phyloP scores from a whole-genome alignment of 2,113 vertebrate genomes.

The Canis aureus region DNA sequence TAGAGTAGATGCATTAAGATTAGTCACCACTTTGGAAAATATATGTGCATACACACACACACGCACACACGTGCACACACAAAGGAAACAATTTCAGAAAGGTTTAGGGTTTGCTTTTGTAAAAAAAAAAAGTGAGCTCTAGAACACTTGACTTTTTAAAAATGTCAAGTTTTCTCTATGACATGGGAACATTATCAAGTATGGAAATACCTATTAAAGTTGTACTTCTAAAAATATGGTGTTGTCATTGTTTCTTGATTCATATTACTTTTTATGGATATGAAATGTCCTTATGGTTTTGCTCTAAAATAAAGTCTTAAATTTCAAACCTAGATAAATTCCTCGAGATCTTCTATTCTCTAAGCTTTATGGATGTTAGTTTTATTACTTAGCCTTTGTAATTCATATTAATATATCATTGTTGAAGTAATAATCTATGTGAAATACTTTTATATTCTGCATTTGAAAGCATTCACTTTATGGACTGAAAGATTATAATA shows the following conservation, averaged over 20 bases:
- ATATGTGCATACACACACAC: not conserved
- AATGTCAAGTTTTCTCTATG: not conserved
- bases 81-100: conserved; percentile 70
- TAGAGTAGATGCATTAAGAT: conserved; percentile 75
- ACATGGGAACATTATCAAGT: not conserved
- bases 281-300: not conserved
- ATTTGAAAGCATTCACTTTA: conserved; percentile 56
- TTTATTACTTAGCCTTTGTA: conserved; percentile 57
- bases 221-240: not conserved
- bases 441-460: conserved; percentile 32
- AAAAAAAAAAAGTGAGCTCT: conserved; percentile 38
- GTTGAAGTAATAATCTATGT: conserved; percentile 35
- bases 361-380: conserved; percentile 49
- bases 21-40: conserved; percentile 77
- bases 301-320: conserved; percentile 43
- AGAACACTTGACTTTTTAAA: not conserved
- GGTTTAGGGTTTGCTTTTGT: conserved; percentile 70
- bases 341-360: not conserved
- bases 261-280: not conserved
- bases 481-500: not conserved
- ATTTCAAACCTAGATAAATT: conserved; percentile 51
- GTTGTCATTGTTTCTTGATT: not conserved
- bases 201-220: not conserved
- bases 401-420: conserved; percentile 16
- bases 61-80: not conserved